Evolutionary conservation across 2,888 invertebrate genomes (phyloP).

Genomic region (Steinernema hermaphroditum): DNA sequence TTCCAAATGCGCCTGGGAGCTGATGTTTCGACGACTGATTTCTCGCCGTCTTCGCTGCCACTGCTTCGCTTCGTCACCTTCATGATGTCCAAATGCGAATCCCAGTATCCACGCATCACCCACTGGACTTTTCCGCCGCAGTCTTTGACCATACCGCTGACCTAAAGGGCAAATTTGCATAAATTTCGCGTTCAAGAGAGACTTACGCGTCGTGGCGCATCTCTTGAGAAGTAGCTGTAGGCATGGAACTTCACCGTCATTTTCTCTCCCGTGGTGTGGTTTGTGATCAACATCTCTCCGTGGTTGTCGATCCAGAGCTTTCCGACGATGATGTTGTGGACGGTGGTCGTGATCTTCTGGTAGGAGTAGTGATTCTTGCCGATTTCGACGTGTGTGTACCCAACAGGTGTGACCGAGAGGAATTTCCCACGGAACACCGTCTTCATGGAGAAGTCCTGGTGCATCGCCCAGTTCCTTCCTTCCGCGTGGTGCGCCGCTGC

Average conservation of each 20-base stretch:
- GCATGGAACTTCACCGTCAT: constrained; percentile 96
- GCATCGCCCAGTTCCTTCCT: constrained; percentile 78
- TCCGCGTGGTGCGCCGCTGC: constrained; percentile 94
- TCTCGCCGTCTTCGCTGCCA: constrained; percentile 74
- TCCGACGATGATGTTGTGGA: constrained; percentile 99
- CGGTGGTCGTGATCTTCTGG: constrained; percentile 91
- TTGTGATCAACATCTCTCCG: constrained; percentile 90
- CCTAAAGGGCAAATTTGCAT: constrained; percentile 69
- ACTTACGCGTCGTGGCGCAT: constrained; percentile 76
- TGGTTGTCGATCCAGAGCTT: constrained; percentile 99
- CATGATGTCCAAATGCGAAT: constrained; percentile 89
- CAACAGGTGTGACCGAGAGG: constrained; percentile 77
- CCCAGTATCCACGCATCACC: constrained; percentile 87
- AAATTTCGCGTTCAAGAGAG: not conserved
- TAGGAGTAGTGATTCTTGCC: constrained; percentile 84
- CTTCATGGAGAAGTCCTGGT: constrained; percentile 98
- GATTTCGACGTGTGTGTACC: constrained; percentile 72
- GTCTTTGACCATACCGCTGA: constrained; percentile 75
- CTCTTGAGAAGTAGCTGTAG: constrained; percentile 96
- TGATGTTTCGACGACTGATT: constrained; percentile 83
- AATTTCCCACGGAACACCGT: constrained; percentile 99
- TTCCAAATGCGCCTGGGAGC: constrained; percentile 85
- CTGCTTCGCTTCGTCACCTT: constrained; percentile 69
- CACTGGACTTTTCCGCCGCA: constrained; percentile 72
- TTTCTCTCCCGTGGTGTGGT: constrained; percentile 84